A percentile compares a stretch with the other conserved stretches of the same genome.
phyloP scores from a whole-genome alignment of 1,140 invertebrate genomes.

The Neodiprion lecontei region DNA sequence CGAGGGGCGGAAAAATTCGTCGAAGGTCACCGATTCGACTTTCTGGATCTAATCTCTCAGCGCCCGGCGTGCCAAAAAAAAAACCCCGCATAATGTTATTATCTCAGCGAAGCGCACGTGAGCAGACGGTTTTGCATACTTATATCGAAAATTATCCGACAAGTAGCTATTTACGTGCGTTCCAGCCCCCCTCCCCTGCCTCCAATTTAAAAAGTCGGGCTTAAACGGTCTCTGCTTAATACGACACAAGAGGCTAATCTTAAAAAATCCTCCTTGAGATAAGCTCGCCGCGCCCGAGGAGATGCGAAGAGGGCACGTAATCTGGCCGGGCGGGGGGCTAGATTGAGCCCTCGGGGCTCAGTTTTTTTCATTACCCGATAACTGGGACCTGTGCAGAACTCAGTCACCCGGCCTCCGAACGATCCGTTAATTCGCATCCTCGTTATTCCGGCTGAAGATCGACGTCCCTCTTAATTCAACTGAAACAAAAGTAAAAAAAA shows the following conservation, averaged over 20 bases:
- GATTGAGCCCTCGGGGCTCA: slow-evolving; percentile 29
- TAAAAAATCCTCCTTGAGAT: slow-evolving; percentile 47
- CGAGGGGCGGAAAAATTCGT: no score
- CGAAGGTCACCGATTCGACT: not conserved
- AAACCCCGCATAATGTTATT: not conserved
- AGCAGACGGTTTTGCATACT: not conserved
- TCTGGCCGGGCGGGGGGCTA: slow-evolving; percentile 19
- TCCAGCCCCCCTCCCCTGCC: slow-evolving; percentile 23
- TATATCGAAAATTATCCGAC: slow-evolving; percentile 48
- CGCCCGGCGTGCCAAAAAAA: no score
- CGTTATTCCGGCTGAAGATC: no score
- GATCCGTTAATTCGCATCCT: slow-evolving; percentile 47
- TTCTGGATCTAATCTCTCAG: not conserved
- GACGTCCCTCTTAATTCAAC: no score
- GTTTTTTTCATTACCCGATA: slow-evolving; percentile 59
- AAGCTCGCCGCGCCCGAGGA: slow-evolving; percentile 39
- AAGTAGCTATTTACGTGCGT: slow-evolving; percentile 61
- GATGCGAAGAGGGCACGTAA: slow-evolving; percentile 25
- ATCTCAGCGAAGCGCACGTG: not conserved
- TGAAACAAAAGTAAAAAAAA: no score
- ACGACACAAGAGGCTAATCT: slow-evolving; percentile 61
- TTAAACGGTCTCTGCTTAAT: slow-evolving; percentile 55
- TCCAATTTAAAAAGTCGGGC: slow-evolving; percentile 42
- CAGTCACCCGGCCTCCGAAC: slow-evolving; percentile 49
- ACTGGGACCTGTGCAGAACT: slow-evolving; percentile 42